Percentiles rank a stretch among this genome's conserved stretches.
These are phyloP conservation scores for Pithys albifrons DNA, from an alignment of 2,113 vertebrate genomes.

Conservation along the genomic window DNA sequence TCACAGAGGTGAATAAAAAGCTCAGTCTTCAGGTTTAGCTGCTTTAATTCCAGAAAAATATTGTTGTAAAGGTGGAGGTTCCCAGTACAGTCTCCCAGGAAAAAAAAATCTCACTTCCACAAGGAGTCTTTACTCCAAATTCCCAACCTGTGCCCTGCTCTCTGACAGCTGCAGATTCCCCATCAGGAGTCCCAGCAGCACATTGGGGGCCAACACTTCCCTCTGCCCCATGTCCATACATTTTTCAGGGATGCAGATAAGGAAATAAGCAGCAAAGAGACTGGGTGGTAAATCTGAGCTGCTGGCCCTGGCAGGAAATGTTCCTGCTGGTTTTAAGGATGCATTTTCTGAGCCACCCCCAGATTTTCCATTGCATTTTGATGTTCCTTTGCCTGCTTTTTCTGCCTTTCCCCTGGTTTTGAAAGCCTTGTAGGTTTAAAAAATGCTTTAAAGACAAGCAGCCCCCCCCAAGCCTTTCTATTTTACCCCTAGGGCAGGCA, in stretches of 20 bases:
- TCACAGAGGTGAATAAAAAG: constrained; percentile 57
- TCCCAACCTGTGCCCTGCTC: constrained; percentile 37
- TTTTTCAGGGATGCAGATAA: neutral
- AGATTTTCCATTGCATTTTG: rapidly evolving
- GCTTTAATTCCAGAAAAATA: constrained; percentile 49
- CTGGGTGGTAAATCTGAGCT: neutral
- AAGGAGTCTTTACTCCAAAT: constrained; percentile 23
- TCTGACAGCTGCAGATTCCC: constrained; percentile 29
- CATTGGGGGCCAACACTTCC: neutral
- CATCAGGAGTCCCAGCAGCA: constrained; percentile 29
- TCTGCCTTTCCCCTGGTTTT: rapidly evolving
- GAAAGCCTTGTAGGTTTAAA: neutral
- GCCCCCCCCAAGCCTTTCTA: rapidly evolving
- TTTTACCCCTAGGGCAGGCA: neutral
- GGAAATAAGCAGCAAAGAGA: neutral
- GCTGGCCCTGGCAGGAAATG: neutral
- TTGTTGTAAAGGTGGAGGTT: constrained; percentile 23
- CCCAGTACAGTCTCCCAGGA: neutral
- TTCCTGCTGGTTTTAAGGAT: neutral
- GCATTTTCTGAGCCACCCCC: rapidly evolving
- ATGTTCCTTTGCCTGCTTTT: neutral
- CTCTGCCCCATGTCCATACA: neutral
- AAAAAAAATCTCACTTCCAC: constrained; percentile 32
- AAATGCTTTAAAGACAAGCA: neutral
- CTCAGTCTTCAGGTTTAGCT: constrained; percentile 56